These are phyloP conservation scores for Oscheius sp. DNA, from an alignment of 1,140 invertebrate genomes.

Conservation along the genomic window DNA sequence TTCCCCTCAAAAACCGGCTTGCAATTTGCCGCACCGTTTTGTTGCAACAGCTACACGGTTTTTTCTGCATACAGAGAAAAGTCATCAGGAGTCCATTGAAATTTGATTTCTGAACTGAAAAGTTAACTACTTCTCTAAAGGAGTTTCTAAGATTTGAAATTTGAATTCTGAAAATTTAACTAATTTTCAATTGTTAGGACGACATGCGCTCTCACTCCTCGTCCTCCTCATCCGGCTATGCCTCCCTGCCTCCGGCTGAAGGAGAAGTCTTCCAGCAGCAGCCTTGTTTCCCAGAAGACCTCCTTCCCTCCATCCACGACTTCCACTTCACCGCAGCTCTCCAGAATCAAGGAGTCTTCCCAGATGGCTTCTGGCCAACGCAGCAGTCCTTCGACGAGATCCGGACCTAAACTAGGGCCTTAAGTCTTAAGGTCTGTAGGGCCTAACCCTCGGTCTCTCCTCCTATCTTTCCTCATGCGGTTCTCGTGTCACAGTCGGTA, in stretches of 20 bases:
- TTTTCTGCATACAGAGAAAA: too few relatives aligned
- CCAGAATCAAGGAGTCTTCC: background rate
- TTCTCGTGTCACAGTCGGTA: too few relatives aligned
- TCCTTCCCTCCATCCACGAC: conserved; percentile 35
- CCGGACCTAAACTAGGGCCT: background rate
- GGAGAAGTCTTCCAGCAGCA: background rate
- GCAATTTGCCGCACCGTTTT: too few relatives aligned
- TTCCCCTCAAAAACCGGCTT: too few relatives aligned
- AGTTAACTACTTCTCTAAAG: conserved; percentile 6
- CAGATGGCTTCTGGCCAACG: background rate
- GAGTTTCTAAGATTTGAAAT: background rate
- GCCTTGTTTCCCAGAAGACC: background rate
- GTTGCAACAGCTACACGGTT: too few relatives aligned
- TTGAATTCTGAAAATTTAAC: background rate
- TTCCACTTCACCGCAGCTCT: conserved; percentile 28
- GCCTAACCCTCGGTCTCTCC: too few relatives aligned
- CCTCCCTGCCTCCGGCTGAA: conserved; percentile 16
- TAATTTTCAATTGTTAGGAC: conserved; percentile 20
- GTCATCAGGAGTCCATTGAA: too few relatives aligned
- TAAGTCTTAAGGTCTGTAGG: background rate
- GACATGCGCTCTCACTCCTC: conserved; percentile 33
- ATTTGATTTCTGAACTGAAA: background rate
- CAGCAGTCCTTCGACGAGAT: background rate
- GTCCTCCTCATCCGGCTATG: conserved; percentile 26
- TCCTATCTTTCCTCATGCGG: too few relatives aligned